Percentiles rank a stretch among this genome's conserved stretches.
Conservation (phyloP, 1,140 invertebrate genomes). For the Doryteuthis pealeii region DNA sequence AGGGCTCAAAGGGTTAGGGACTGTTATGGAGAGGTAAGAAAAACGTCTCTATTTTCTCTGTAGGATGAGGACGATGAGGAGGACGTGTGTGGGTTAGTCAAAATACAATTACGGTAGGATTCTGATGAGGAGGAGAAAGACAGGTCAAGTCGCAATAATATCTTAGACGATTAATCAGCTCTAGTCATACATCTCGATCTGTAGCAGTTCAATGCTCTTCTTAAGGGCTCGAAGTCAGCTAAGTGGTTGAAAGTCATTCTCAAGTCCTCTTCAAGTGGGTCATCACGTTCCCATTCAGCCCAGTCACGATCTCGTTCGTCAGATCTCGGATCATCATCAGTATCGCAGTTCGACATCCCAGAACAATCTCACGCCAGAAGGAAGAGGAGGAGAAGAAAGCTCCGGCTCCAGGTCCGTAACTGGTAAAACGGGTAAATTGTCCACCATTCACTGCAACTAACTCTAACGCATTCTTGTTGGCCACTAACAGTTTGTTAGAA, state of each 20-base stretch:
- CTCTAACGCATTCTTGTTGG: not conserved
- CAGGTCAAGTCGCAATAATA: too few species aligned
- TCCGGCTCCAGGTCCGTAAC: slow-evolving; percentile 48
- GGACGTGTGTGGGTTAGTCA: slow-evolving; percentile 67
- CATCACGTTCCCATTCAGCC: slow-evolving; percentile 13
- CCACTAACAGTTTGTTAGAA: slow-evolving; percentile 17
- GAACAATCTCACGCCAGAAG: not conserved
- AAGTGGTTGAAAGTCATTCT: slow-evolving; percentile 13
- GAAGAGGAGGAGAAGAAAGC: not conserved
- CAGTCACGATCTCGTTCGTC: not conserved
- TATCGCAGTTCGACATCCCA: slow-evolving; percentile 17
- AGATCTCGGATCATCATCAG: slow-evolving; percentile 19
- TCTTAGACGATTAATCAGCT: too few species aligned
- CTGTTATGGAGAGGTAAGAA: too few species aligned
- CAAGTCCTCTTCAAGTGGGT: not conserved
- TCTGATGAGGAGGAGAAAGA: slow-evolving; percentile 24
- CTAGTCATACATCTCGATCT: slow-evolving; percentile 34
- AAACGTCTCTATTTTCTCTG: too few species aligned
- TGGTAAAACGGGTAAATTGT: slow-evolving; percentile 41
- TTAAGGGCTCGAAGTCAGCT: slow-evolving; percentile 24
- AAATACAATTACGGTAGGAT: slow-evolving; percentile 80
- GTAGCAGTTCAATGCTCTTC: slow-evolving; percentile 23
- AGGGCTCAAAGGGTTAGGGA: too few species aligned
- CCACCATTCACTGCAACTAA: slow-evolving; percentile 23
- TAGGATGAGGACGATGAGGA: slow-evolving; percentile 5